A percentile compares a stretch with the other conserved stretches of the same genome.
Conservation (phyloP, 1,140 invertebrate genomes). For the Aphaenogaster ashmeadi region DNA sequence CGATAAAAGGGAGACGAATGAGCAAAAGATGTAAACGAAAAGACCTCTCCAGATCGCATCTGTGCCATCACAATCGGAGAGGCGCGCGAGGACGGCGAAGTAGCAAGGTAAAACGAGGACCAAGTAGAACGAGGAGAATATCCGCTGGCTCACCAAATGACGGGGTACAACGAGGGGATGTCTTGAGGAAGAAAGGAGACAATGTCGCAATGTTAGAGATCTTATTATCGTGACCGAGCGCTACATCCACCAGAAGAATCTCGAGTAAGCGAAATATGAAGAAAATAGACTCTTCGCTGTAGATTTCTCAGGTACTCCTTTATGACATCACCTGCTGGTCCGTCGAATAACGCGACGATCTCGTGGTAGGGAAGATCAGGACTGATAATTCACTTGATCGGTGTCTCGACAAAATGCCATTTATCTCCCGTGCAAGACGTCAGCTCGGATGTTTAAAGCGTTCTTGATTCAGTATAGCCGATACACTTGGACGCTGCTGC, state of each 20-base stretch:
- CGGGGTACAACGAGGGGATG: neutral
- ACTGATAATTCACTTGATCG: neutral
- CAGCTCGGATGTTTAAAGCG: neutral
- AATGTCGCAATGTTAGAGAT: conserved; percentile 41
- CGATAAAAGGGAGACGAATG: neutral
- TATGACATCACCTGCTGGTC: neutral
- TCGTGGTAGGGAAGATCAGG: neutral
- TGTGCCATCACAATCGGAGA: conserved; percentile 17
- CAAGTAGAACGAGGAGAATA: neutral
- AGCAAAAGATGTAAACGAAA: neutral
- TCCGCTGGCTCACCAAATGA: neutral
- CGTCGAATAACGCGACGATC: neutral
- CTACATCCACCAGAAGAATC: neutral
- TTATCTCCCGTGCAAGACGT: neutral
- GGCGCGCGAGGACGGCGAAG: conserved; percentile 39
- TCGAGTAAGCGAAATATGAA: neutral
- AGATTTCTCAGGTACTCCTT: conserved; percentile 5
- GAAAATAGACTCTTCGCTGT: conserved; percentile 5
- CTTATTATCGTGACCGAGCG: conserved; percentile 36
- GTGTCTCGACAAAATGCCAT: conserved; percentile 22
- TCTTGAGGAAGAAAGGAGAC: conserved; percentile 26
- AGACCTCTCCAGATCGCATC: neutral
- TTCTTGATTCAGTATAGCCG: conserved; percentile 75
- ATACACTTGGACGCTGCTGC: conserved; percentile 64
- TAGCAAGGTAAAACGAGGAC: neutral